Evolutionary conservation across 2,888 invertebrate species (phyloP), one percentile per base, ranked within the genome.

Genomic region (Callyntrura sp.): DNA sequence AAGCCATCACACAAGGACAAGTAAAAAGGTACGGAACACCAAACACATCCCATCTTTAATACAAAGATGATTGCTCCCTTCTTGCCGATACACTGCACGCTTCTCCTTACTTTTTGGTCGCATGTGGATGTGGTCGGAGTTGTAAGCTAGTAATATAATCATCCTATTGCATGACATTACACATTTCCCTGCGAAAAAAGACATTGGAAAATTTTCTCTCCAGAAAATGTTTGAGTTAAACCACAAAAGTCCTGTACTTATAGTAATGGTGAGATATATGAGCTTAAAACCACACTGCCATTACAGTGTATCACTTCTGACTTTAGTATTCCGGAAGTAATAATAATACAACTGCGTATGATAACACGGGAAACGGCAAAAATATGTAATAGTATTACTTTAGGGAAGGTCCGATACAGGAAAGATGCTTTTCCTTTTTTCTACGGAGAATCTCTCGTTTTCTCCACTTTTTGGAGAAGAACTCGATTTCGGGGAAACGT

Each of bases 151-250:
- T n/a, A n/a, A 68, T 68, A 35, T n/a, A 43, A 76, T n/a, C n/a
- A n/a, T 85, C 60, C 35, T 35, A 68, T 68, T 28, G 62, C 76
- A 85, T 60, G 85, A 65, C 85, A 78, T 51, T 86, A 78, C 65
- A 55, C 79, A 86, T 65, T 78, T 86, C 20, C 20, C 48, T 68
- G n/a, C 68, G n/a, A 25, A 4, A 60, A 70, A 76, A 57, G 68
- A 68, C n/a, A 35, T 65, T 1, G 60, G 57, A 79, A 55, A 57
- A 57, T 79, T 43, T 25, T 35, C 57, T n/a, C n/a, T 35, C 60
- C n/a, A n/a, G 68, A 79, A 79, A 55, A 57, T 79, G n/a, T n/a
- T 57, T 35, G 14, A 11, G 17, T 57, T 11, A 20, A 55, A 68
- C 51, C 60, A 51, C 76, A 76, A 76, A 48, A 25, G n/a, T 68